Conservation (phyloP, 1,140 invertebrate genomes). For the Drosophila bipectinata region DNA sequence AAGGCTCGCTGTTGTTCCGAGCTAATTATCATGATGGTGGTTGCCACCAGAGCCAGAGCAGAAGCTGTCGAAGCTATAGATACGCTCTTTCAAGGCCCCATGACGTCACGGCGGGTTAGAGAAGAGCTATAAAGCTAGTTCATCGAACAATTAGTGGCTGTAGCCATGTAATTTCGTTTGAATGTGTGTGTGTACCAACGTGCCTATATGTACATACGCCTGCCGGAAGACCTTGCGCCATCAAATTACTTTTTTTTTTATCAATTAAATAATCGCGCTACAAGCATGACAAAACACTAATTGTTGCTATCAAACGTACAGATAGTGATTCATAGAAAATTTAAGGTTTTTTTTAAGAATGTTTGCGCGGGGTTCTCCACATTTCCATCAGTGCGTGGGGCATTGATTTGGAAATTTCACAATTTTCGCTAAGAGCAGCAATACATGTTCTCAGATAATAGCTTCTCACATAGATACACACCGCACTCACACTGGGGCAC, state of each 20-base stretch:
- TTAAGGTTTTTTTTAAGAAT: constrained; percentile 10
- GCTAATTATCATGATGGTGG: constrained; percentile 9
- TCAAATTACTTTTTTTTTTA: constrained; percentile 43
- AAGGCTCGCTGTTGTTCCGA: constrained; percentile 6
- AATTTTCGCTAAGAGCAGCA: constrained; percentile 25
- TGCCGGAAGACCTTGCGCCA: constrained; percentile 22
- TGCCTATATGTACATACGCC: neutral
- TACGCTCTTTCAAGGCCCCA: constrained; percentile 23
- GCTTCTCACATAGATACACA: constrained; percentile 24
- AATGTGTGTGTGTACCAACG: neutral
- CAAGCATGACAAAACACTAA: constrained; percentile 67
- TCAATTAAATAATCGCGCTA: constrained; percentile 65
- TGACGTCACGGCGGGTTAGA: constrained; percentile 37
- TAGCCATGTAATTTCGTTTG: constrained; percentile 31
- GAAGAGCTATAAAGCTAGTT: neutral
- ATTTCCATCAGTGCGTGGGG: constrained; percentile 9
- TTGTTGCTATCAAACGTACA: constrained; percentile 40
- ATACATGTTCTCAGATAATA: constrained; percentile 7
- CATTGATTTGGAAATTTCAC: constrained; percentile 40
- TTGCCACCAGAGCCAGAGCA: constrained; percentile 7
- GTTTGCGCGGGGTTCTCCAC: constrained; percentile 25
- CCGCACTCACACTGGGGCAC: constrained; percentile 28
- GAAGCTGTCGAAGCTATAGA: constrained; percentile 50
- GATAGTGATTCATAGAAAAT: constrained; percentile 23
- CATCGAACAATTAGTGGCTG: constrained; percentile 13